A percentile compares a stretch with the other conserved stretches of the same genome.
phyloP scores from a whole-genome alignment of 2,797 vertebrate species.

The Rhynchotus rufescens region DNA sequence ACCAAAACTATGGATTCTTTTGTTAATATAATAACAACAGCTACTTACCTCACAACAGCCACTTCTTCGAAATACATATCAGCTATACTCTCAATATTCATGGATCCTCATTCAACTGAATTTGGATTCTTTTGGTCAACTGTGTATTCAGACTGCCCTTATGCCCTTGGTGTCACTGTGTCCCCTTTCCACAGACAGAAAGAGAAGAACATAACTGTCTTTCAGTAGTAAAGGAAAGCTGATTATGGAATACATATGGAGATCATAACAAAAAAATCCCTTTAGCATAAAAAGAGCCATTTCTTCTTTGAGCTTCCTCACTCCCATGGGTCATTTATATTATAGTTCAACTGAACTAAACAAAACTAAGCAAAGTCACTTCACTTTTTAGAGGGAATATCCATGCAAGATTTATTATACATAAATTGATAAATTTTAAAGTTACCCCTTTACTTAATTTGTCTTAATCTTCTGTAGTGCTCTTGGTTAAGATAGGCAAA shows the following conservation, averaged over 20 bases:
- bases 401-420: neutral
- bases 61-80: constrained; percentile 17
- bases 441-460: neutral
- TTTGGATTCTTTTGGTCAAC: constrained; percentile 63
- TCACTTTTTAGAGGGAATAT: neutral
- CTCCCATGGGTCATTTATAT: neutral
- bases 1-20: neutral
- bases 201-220: constrained; percentile 66
- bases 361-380: neutral
- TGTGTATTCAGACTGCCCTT: constrained; percentile 57
- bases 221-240: constrained; percentile 44
- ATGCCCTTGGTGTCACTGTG: constrained; percentile 55
- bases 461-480: neutral
- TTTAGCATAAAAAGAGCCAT: neutral
- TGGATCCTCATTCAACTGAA: constrained; percentile 53
- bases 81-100: constrained; percentile 41
- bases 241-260: constrained; percentile 37
- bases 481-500: neutral
- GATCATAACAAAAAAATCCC: constrained; percentile 8
- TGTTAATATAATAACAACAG: constrained; percentile 20
- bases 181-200: constrained; percentile 67
- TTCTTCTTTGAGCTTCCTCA: neutral
- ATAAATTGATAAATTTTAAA: neutral
- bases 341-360: neutral
- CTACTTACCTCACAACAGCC: constrained; percentile 30